Percentiles rank a stretch among this genome's conserved stretches.
Evolutionary conservation across 2,888 invertebrate genomes (phyloP).

Genomic region (Metalampra italica): DNA sequence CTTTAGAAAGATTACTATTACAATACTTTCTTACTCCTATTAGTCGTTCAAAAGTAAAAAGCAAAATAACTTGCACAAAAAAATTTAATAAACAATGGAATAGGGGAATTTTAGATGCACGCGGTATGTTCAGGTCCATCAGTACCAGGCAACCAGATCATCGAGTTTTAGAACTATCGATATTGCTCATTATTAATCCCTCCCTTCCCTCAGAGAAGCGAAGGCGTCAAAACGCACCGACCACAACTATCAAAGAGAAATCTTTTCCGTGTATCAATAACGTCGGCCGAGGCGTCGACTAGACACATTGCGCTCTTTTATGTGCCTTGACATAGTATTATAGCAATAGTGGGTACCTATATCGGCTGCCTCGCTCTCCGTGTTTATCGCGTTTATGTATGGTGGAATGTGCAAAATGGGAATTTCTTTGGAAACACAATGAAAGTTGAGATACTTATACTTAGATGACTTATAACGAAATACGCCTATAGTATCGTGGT

Average conservation of each 20-base stretch:
- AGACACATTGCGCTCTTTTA: slow-evolving; percentile 61
- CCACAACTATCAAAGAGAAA: slow-evolving; percentile 79
- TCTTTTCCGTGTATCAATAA: slow-evolving; percentile 80
- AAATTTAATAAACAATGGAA: too few species aligned
- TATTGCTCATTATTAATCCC: neutral
- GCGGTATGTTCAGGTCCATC: too few species aligned
- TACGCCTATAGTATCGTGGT: too few species aligned
- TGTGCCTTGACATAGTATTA: slow-evolving; percentile 20
- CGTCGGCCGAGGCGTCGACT: slow-evolving; percentile 52
- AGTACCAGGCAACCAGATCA: too few species aligned
- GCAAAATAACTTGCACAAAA: too few species aligned
- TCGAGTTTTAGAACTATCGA: neutral
- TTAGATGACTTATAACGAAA: too few species aligned
- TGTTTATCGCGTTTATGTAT: neutral
- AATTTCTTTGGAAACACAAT: neutral
- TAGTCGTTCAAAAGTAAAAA: too few species aligned
- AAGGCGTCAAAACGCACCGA: slow-evolving; percentile 69
- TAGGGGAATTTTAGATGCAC: too few species aligned
- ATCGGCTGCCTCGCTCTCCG: neutral
- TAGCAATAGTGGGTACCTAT: neutral
- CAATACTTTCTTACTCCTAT: too few species aligned
- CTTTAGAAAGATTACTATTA: too few species aligned
- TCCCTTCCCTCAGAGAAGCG: slow-evolving; percentile 25
- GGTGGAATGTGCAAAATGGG: neutral
- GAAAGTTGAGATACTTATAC: too few species aligned